phyloP scores from a whole-genome alignment of 2,113 vertebrate species.

The Brachyistius frenatus region DNA sequence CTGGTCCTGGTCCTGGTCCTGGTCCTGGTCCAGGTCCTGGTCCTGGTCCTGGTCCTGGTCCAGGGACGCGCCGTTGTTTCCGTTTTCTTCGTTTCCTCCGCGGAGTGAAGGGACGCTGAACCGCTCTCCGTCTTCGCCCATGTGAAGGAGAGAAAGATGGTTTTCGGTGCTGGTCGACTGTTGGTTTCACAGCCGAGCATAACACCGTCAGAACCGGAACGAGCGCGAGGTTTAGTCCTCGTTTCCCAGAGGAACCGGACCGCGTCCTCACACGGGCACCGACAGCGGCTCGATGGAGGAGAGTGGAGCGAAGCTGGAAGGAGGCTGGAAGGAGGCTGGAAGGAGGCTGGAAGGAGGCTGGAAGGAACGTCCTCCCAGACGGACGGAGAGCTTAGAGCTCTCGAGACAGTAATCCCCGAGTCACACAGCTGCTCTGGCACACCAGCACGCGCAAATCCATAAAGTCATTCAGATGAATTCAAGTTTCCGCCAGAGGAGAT shows the following conservation, averaged over 20 bases:
- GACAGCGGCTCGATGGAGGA: background rate
- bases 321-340: background rate
- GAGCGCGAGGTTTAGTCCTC: background rate
- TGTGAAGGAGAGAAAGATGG: conserved; percentile 43
- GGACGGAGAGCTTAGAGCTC: background rate
- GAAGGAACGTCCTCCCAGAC: background rate
- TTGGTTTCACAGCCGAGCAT: conserved; percentile 7
- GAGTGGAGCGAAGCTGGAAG: background rate
- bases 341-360: background rate
- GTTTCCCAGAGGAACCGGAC: background rate
- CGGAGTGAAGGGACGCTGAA: conserved; percentile 41
- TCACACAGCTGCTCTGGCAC: background rate
- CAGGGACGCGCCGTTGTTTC: conserved; percentile 33
- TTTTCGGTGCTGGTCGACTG: background rate
- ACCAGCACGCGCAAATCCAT: conserved; percentile 15
- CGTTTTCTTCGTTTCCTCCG: conserved; percentile 38
- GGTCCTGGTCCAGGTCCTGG: conserved; percentile 52
- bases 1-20: conserved; percentile 62
- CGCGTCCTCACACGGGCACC: background rate
- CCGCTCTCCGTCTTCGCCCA: conserved; percentile 71
- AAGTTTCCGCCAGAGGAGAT: conserved; percentile 26
- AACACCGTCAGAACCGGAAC: background rate
- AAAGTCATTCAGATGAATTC: conserved; percentile 23
- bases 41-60: conserved; percentile 75
- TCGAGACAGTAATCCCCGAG: background rate